phyloP scores from a whole-genome alignment of 2,113 vertebrate genomes.

The Barnardius zonarius region DNA sequence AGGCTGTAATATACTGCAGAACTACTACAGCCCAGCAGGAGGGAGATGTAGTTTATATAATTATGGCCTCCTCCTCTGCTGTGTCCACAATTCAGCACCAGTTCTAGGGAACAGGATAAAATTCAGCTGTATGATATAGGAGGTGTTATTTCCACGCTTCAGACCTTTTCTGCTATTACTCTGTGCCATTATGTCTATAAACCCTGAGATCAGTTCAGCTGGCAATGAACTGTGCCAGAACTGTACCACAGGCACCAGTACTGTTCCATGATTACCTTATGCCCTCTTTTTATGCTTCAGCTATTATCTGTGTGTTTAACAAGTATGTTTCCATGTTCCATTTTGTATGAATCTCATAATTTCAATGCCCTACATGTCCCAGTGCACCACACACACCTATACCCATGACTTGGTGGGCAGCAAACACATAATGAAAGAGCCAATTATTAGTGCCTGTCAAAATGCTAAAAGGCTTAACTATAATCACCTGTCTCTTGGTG shows the following conservation, averaged over 20 bases:
- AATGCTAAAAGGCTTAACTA: background rate
- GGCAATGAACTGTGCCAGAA: background rate
- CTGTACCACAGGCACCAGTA: background rate
- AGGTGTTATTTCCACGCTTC: background rate
- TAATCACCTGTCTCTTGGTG: background rate
- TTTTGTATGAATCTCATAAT: background rate
- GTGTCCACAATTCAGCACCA: background rate
- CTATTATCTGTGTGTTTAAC: background rate
- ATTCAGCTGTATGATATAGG: background rate
- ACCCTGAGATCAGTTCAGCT: background rate
- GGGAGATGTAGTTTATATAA: background rate
- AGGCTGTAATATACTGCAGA: background rate
- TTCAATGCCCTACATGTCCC: background rate
- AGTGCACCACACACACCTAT: background rate
- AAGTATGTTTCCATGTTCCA: background rate
- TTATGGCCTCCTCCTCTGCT: background rate
- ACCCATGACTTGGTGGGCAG: background rate
- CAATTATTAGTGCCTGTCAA: background rate
- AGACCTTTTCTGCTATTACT: background rate
- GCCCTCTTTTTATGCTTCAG: background rate
- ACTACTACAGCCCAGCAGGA: background rate
- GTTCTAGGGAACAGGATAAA: background rate
- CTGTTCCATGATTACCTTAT: fast-evolving
- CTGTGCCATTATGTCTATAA: background rate
- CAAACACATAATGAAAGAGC: background rate